Evolutionary conservation across 1,140 invertebrate genomes (phyloP).

Genomic region (Chlorops oryzae): DNA sequence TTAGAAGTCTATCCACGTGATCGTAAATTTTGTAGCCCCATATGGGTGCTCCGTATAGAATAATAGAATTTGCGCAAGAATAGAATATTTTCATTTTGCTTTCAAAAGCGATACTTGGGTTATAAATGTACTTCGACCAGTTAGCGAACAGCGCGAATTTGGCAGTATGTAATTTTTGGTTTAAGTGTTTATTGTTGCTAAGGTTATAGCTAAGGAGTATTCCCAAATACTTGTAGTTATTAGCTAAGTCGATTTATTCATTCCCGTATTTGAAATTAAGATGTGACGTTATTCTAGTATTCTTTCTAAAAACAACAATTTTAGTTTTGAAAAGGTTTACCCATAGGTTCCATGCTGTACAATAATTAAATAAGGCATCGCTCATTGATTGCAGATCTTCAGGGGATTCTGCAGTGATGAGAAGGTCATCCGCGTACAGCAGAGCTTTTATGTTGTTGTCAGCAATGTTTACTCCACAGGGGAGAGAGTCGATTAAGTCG

Average conservation of each 20-base stretch:
- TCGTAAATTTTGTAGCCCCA: neutral
- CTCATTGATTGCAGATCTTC: neutral
- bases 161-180: neutral
- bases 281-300: neutral
- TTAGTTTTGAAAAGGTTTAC: neutral
- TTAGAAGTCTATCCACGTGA: neutral
- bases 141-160: neutral
- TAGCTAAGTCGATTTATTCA: no score
- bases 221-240: neutral
- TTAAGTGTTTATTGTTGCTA: neutral
- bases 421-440: no score
- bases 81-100: neutral
- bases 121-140: neutral
- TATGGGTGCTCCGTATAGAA: neutral
- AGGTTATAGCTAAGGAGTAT: neutral
- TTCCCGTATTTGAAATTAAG: neutral
- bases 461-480: no score
- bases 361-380: neutral
- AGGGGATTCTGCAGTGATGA: neutral
- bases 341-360: neutral
- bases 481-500: no score
- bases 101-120: neutral
- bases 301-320: neutral
- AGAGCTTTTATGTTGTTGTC: no score
- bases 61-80: neutral